A percentile compares a stretch with the other conserved stretches of the same genome.
These are phyloP conservation scores for Tenrec ecaudatus DNA, from an alignment of 2,113 vertebrate species.

Conservation along the genomic window DNA sequence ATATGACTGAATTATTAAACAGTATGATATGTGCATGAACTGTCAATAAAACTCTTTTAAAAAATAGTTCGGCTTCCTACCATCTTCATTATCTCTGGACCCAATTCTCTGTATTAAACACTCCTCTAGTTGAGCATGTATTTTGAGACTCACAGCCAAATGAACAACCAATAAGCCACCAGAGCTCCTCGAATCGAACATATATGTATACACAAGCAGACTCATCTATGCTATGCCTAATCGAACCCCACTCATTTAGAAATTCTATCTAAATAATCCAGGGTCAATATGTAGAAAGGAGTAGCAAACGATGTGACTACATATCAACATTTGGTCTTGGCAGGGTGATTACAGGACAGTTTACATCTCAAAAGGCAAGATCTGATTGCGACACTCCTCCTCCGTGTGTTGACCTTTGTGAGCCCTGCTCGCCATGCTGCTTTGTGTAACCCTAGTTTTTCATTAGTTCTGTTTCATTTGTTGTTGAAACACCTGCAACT, in stretches of 20 bases:
- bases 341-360: neutral
- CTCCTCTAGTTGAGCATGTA: neutral
- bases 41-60: neutral
- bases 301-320: no score
- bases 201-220: neutral
- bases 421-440: neutral
- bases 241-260: neutral
- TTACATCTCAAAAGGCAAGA: neutral
- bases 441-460: neutral
- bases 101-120: neutral
- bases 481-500: neutral
- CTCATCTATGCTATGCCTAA: neutral
- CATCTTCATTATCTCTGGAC: neutral
- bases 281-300: neutral
- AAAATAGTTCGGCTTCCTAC: neutral
- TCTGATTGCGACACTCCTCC: constrained; percentile 1
- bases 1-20: no score
- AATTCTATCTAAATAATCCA: constrained; percentile 30
- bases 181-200: neutral
- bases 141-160: no score
- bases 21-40: no score
- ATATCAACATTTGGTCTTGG: neutral
- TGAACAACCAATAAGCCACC: no score
- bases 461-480: neutral
- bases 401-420: neutral